A percentile compares a stretch with the other conserved stretches of the same genome.
These are phyloP conservation scores for Trachurus trachurus DNA, from an alignment of 2,797 vertebrate genomes.

Conservation along the genomic window DNA sequence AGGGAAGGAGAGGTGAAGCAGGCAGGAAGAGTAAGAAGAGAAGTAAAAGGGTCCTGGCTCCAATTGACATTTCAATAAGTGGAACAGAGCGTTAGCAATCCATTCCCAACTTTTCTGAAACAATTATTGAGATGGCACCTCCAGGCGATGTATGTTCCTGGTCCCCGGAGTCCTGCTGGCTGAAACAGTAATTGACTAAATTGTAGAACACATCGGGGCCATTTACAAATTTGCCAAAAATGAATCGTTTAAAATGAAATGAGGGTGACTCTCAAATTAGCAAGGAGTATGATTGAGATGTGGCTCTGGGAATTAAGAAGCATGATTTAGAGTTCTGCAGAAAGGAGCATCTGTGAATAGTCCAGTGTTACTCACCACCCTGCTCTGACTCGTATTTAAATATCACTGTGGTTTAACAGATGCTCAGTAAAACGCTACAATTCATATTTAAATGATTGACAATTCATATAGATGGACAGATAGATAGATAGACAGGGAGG, in stretches of 20 bases:
- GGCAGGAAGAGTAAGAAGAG: constrained; percentile 59
- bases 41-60: constrained; percentile 90
- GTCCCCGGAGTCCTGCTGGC: constrained; percentile 98
- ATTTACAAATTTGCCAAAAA: constrained; percentile 99
- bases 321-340: constrained; percentile 90
- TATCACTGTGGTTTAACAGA: constrained; percentile 74
- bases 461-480: constrained; percentile 25
- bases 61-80: constrained; percentile 99
- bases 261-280: constrained; percentile 99
- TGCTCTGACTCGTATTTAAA: constrained; percentile 85
- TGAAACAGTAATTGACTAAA: constrained; percentile 99
- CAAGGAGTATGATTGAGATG: constrained; percentile 99
- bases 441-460: constrained; percentile 58
- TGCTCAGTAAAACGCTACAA: constrained; percentile 61
- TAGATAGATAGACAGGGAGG: constrained; percentile 34
- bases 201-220: constrained; percentile 99
- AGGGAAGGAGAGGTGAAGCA: constrained; percentile 33
- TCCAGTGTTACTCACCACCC: constrained; percentile 83
- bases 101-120: constrained; percentile 99
- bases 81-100: constrained; percentile 99
- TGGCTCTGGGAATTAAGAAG: constrained; percentile 95
- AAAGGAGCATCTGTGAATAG: constrained; percentile 90
- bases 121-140: constrained; percentile 99
- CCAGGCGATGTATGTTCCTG: constrained; percentile 99
- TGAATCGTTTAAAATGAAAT: constrained; percentile 99